phyloP scores from a whole-genome alignment of 1,140 invertebrate species.

The Ceratitis capitata region DNA sequence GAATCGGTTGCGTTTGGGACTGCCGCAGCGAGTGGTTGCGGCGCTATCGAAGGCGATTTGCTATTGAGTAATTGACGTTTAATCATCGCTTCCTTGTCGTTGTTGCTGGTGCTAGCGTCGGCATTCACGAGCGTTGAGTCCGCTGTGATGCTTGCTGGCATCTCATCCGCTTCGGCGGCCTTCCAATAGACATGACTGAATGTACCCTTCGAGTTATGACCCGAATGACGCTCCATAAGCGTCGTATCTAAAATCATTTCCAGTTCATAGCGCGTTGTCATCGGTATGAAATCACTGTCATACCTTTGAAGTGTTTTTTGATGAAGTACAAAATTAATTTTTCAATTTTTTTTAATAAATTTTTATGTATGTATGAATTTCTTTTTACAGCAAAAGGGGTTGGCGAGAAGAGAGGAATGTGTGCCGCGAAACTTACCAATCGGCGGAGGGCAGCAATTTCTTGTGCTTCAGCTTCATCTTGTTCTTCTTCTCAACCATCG shows the following conservation, averaged over 20 bases:
- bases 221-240: constrained; percentile 41
- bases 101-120: not conserved
- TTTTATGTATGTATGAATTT: no score
- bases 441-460: constrained; percentile 37
- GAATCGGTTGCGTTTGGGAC: not conserved
- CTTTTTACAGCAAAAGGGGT: no score
- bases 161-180: not conserved
- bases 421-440: constrained; percentile 30
- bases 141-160: not conserved
- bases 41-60: not conserved
- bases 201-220: constrained; percentile 17
- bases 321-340: not conserved
- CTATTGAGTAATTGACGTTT: not conserved
- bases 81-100: no score
- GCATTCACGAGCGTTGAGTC: no score
- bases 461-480: constrained; percentile 33
- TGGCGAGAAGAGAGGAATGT: not conserved
- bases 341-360: no score
- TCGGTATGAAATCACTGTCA: constrained; percentile 44
- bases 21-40: not conserved
- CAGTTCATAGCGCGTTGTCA: constrained; percentile 40
- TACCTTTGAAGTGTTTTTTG: constrained; percentile 38
- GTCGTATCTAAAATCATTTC: constrained; percentile 42
- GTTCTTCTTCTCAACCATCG: constrained; percentile 36
- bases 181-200: constrained; percentile 42